A percentile compares a stretch with the other conserved stretches of the same genome.
These are phyloP conservation scores for Formica aserva DNA, from an alignment of 2,888 invertebrate species.

Conservation along the genomic window DNA sequence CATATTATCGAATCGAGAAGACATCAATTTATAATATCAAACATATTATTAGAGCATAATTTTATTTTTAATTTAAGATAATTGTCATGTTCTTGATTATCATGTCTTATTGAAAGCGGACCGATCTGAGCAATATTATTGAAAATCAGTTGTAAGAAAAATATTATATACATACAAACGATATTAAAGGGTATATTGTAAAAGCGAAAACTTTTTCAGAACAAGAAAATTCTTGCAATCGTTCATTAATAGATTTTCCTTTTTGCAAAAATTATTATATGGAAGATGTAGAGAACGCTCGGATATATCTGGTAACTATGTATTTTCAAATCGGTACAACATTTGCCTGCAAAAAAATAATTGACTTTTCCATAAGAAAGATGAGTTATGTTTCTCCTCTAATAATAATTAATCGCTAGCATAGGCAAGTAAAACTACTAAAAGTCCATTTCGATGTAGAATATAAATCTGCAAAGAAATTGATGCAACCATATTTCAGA, in stretches of 20 bases:
- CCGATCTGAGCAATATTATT: not conserved
- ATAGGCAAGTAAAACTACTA: not conserved
- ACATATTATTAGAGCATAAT: not conserved
- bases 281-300: not conserved
- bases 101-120: not conserved
- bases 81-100: conserved; percentile 1
- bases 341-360: not conserved
- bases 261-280: not conserved
- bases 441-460: not conserved
- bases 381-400: not conserved
- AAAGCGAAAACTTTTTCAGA: not conserved
- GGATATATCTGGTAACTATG: not conserved
- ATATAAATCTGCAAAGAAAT: conserved; percentile 2
- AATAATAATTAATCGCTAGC: not conserved
- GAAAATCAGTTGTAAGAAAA: conserved; percentile 7
- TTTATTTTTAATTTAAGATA: conserved; percentile 24
- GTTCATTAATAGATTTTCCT: not conserved
- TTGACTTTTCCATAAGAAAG: not conserved
- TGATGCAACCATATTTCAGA: not conserved
- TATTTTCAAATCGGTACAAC: not conserved
- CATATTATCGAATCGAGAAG: not conserved
- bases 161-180: not conserved
- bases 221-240: not conserved
- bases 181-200: not conserved
- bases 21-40: not conserved